Evolutionary conservation across 2,797 vertebrate species (phyloP), one percentile per base, ranked within the genome.

Genomic region (Ctenopoma multispine): DNA sequence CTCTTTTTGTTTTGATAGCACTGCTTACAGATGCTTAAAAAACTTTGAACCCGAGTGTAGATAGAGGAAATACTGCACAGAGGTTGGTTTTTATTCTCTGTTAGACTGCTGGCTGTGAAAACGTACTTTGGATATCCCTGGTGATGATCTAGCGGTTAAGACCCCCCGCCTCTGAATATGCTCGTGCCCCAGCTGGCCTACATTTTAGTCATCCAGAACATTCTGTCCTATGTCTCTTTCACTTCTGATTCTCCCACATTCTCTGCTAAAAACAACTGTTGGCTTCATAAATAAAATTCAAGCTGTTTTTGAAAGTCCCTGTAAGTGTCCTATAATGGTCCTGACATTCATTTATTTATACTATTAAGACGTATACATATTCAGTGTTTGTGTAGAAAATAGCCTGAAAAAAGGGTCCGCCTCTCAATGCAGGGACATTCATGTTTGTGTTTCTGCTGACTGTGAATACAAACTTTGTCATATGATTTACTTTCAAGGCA

Each of bases 131-230:
- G 7, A 57, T 67, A 17, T 36, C 65, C 56, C 38, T 56, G 13
- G 29, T 27, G 43, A 58, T 44, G n/a, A 20, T 64, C 15, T 47
- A 17, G 41, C 6, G 1, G 41, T 46, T 48, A 4, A 63, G 66
- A 46, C 46, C 3, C 23, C 23, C 48, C 2, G 18, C 31, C 59
- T 70, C 38, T n/a, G 50, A 44, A 68, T 64, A 65, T 21, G 43
- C 41, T 55, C 12, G 1, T 8, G 20, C 34, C 27, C 72, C 79
- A 82, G 73, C 59, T 77, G 75, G 69, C 76, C 60, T 24, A 56
- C 24, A 81, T 61, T 48, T 63, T 3, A 73, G 47, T 50, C n/a
- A 44, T 55, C 56, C 73, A 69, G 85, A 68, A 88, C 81, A 55
- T 72, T 80, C 51, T 72, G 80, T 82, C 55, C 82, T 12, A 36